Evolutionary conservation across 2,113 vertebrate species (phyloP).

Genomic region (Bambusicola thoracicus): DNA sequence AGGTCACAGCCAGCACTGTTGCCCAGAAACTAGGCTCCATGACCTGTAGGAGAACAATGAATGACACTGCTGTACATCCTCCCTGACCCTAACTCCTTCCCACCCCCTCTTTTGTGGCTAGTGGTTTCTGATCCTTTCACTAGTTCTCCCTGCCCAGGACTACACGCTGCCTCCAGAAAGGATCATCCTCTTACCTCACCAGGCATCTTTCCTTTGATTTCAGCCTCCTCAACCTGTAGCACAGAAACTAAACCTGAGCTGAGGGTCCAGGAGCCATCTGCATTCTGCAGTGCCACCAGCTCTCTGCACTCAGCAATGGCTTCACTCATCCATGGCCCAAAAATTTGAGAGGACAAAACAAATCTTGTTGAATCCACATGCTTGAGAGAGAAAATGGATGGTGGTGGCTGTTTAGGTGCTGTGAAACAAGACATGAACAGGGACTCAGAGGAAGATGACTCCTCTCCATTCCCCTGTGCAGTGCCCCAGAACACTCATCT

Average conservation of each 20-base stretch:
- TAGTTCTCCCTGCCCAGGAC: neutral
- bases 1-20: neutral
- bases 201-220: conserved; percentile 16
- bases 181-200: neutral
- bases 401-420: neutral
- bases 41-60: neutral
- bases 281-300: neutral
- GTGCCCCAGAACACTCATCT: neutral
- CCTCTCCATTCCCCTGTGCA: neutral
- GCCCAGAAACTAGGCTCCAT: neutral
- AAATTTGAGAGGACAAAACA: neutral
- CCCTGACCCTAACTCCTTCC: neutral
- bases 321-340: rapidly evolving
- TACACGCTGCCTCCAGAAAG: neutral
- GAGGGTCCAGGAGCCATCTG: neutral
- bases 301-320: neutral
- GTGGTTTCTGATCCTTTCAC: neutral
- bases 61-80: neutral
- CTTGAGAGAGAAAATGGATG: neutral
- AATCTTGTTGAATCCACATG: neutral
- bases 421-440: neutral
- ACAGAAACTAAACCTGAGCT: neutral
- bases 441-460: neutral
- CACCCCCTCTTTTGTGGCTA: neutral
- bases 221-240: neutral